Percentiles rank a stretch among this genome's conserved stretches.
These are phyloP conservation scores for Bombus waltoni DNA, from an alignment of 1,140 invertebrate genomes.

Conservation along the genomic window DNA sequence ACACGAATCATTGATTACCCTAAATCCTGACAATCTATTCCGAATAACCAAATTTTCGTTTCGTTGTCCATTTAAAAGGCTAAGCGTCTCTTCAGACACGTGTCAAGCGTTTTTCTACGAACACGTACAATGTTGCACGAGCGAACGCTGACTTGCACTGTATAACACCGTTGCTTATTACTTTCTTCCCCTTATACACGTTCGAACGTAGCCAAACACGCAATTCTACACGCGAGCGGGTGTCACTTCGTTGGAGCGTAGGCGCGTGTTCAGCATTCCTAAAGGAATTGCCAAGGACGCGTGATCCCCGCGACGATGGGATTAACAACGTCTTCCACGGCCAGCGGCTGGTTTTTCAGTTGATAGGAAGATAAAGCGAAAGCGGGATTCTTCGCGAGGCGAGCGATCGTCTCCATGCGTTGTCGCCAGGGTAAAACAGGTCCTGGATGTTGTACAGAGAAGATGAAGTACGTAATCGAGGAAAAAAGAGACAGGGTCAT, in stretches of 20 bases:
- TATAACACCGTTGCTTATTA: conserved; percentile 33
- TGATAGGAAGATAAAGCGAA: conserved; percentile 26
- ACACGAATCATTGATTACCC: too few relatives aligned
- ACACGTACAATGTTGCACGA: not conserved
- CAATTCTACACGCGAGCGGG: not conserved
- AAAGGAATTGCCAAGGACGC: conserved; percentile 29
- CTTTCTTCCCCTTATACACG: conserved; percentile 11
- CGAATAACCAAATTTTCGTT: not conserved
- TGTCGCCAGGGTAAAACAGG: not conserved
- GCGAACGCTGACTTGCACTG: not conserved
- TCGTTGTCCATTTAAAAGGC: not conserved
- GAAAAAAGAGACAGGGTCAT: not conserved
- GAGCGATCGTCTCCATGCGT: too few relatives aligned
- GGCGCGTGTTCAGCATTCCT: conserved; percentile 49
- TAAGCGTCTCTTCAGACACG: not conserved
- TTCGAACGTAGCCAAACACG: not conserved
- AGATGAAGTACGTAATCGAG: not conserved
- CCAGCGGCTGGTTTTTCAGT: not conserved
- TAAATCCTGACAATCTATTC: too few relatives aligned
- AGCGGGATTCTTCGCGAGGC: conserved; percentile 21
- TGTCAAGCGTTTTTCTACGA: not conserved
- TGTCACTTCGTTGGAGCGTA: conserved; percentile 27
- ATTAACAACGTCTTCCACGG: conserved; percentile 33
- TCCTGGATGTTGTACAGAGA: not conserved
- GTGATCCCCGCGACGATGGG: conserved; percentile 8